Evolutionary conservation across 2,888 invertebrate genomes (phyloP).

Genomic region (Cyrtodaria siliqua): DNA sequence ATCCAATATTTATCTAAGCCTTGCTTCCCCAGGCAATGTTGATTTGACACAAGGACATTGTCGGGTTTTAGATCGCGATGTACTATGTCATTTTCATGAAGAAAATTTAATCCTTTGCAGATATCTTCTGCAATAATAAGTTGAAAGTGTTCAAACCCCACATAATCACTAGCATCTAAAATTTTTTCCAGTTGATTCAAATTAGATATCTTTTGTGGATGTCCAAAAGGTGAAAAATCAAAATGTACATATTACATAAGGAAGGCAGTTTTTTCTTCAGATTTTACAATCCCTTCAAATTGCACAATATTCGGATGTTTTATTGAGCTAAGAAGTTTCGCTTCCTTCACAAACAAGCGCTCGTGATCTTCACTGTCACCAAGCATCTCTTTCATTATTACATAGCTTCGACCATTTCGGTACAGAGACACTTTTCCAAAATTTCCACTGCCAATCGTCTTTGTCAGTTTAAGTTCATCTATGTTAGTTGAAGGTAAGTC

Average conservation of each 20-base stretch:
- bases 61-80: constrained; percentile 22
- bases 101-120: constrained; percentile 6
- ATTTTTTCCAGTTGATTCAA: neutral
- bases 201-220: constrained; percentile 4
- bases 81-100: constrained; percentile 16
- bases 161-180: constrained; percentile 12
- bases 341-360: constrained; percentile 23
- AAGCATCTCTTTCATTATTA: constrained; percentile 15
- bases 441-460: constrained; percentile 6
- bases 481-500: constrained; percentile 10
- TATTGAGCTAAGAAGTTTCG: constrained; percentile 3
- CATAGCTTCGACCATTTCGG: neutral
- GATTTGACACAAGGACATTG: constrained; percentile 21
- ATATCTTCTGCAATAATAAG: constrained; percentile 13
- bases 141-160: constrained; percentile 18
- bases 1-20: constrained; percentile 10
- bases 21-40: constrained; percentile 8
- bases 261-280: constrained; percentile 1
- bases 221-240: constrained; percentile 18
- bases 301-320: constrained; percentile 16
- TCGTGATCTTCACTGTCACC: constrained; percentile 10
- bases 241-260: constrained; percentile 19
- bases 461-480: constrained; percentile 11
- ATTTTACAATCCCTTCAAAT: constrained; percentile 4
- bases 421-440: constrained; percentile 11